Base-by-base conservation (phyloP, 2,888 invertebrate genomes). In the Thereva unica region DNA sequence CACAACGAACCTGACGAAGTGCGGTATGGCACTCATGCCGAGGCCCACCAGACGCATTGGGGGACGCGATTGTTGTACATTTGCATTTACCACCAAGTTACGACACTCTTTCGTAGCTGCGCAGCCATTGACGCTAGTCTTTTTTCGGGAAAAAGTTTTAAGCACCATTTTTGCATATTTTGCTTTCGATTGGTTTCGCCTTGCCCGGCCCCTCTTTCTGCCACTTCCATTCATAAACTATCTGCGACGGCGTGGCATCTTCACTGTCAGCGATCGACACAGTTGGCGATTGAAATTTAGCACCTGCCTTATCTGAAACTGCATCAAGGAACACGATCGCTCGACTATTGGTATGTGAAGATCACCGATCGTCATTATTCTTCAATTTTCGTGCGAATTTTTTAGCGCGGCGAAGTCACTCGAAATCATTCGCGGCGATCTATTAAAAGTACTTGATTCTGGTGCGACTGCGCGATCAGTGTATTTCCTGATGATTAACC, bases 81-180 rank as follows among this genome's bases (percentile, higher is more conserved):
- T 47, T 10, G 57, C 47, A 47, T 59, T 59, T 47, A 56, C 23
- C 23, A 8, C 23, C 50, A 57, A 56, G 44, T 56, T 56, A 56
- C 56, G 56, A 45, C 45, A 59, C 57, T 37, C 34, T 23, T 23
- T 23, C 23, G 38, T 38, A 38, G 47, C n/a, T 38, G 8, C 57
- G 38, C 1, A n/a, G 34, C 5, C 35, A 37, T 47, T 59, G 23
- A 23, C 23, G 23, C 1, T 23, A 23, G 47, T 59, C 37, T 47
- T 45, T 47, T 47, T 59, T 59, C 47, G 57, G 57, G 47, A 59
- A 59, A 59, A 59, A 47, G 45, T 59, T 59, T 23, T 47, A 50
- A 50, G 5, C 4, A 10, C 5, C 50, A 50, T 50, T 6, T 50
- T 10, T 23, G 5, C 7, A 50, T 50, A 34, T 7, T 50, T 50